These are phyloP conservation scores for Ophthalmolycus amberensis DNA, from an alignment of 2,113 vertebrate species.

Conservation along the genomic window DNA sequence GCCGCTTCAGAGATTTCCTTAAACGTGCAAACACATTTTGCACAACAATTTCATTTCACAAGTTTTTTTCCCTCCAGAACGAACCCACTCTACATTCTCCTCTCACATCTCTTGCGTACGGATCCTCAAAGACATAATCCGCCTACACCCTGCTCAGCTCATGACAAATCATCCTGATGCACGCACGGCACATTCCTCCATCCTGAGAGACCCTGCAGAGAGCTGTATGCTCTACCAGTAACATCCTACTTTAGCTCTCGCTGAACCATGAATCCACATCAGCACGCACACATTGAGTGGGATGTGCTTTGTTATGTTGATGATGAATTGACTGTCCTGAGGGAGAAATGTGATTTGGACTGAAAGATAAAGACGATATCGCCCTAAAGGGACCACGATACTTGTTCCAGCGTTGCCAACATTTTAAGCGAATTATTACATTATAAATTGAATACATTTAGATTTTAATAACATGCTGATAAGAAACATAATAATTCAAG, in stretches of 20 bases:
- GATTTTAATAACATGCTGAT: neutral
- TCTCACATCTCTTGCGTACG: constrained; percentile 21
- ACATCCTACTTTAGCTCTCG: constrained; percentile 17
- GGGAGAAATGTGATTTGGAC: neutral
- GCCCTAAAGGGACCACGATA: neutral
- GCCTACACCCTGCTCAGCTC: constrained; percentile 37
- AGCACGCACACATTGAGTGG: neutral
- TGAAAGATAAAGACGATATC: neutral
- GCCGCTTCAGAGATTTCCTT: neutral
- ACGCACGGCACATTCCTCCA: constrained; percentile 7
- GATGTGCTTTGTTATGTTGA: neutral
- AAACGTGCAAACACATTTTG: constrained; percentile 22
- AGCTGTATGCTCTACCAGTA: constrained; percentile 6
- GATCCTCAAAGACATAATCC: constrained; percentile 57
- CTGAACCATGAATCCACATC: constrained; percentile 1
- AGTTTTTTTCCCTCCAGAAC: constrained; percentile 29
- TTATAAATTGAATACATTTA: neutral
- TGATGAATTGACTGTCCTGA: neutral
- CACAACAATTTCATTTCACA: constrained; percentile 16
- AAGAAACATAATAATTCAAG: neutral
- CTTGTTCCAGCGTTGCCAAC: neutral
- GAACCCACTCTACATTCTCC: constrained; percentile 37
- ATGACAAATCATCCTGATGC: constrained; percentile 49
- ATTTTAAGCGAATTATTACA: neutral
- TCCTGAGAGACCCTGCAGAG: constrained; percentile 29